Conservation (phyloP, 1,140 invertebrate species). For the Globodera ellingtonae region DNA sequence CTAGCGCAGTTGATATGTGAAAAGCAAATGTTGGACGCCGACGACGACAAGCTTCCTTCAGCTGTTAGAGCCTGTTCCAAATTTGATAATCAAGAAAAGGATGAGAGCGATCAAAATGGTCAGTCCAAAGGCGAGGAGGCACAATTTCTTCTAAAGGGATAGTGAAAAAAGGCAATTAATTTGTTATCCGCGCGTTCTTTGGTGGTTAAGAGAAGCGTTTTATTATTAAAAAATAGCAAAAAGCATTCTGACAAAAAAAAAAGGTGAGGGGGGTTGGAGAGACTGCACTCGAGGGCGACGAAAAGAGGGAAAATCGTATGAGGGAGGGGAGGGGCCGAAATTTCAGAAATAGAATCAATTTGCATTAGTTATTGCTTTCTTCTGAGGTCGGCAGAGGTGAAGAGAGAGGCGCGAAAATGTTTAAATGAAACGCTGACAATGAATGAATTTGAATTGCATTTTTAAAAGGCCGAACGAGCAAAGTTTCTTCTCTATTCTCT, state of each 20-base stretch:
- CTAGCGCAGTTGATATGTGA: background rate
- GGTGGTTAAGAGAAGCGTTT: background rate
- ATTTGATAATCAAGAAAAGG: slow-evolving; percentile 35
- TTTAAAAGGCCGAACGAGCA: too few relatives aligned
- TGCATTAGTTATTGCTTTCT: too few relatives aligned
- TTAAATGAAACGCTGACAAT: background rate
- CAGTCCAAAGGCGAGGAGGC: slow-evolving; percentile 27
- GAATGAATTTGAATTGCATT: background rate
- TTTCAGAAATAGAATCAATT: background rate
- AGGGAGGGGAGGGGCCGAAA: background rate
- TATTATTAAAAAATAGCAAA: background rate
- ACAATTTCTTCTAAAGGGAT: slow-evolving; percentile 34
- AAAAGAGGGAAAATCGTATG: background rate
- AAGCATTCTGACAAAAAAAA: background rate
- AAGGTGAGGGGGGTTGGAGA: background rate
- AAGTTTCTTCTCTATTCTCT: too few relatives aligned
- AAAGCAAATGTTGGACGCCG: background rate
- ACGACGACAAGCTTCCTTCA: background rate
- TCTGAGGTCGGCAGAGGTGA: too few relatives aligned
- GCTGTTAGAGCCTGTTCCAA: background rate
- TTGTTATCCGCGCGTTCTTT: too few relatives aligned
- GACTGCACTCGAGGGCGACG: too few relatives aligned
- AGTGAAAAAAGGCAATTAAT: background rate
- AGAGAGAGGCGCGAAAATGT: background rate
- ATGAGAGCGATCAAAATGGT: slow-evolving; percentile 27